Percentiles rank a stretch among this genome's conserved stretches.
phyloP scores from a whole-genome alignment of 35 echinoderm and acorn worm genomes.

The Lytechinus variegatus region DNA sequence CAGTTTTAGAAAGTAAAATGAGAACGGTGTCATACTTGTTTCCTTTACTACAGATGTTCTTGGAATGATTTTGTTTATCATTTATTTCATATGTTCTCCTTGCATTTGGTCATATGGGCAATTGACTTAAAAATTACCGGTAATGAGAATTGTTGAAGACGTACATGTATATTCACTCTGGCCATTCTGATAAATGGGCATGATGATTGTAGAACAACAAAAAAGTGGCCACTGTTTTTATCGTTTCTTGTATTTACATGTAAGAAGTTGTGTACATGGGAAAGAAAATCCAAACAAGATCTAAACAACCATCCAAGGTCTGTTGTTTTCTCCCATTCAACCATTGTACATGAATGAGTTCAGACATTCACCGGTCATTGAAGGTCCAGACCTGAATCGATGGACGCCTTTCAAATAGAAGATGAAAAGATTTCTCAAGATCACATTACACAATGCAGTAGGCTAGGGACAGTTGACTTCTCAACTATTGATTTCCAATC shows the following conservation, averaged over 20 bases:
- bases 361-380: not conserved
- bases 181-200: no score
- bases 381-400: not conserved
- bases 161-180: no score
- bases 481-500: not conserved
- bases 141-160: no score
- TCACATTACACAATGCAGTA: not conserved
- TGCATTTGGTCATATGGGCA: no score
- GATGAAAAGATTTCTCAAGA: not conserved
- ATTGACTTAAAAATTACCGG: no score
- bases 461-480: not conserved
- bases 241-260: not conserved
- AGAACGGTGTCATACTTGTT: no score
- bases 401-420: not conserved
- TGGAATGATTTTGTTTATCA: no score
- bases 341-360: not conserved
- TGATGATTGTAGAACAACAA: no score
- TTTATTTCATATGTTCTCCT: no score
- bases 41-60: no score
- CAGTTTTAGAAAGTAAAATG: no score
- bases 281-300: not conserved
- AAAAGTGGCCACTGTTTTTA: not conserved
- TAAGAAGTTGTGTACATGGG: not conserved
- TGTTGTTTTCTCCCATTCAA: not conserved
- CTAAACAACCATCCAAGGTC: not conserved